Evolutionary conservation across 92 coral and sea anemone species (phyloP).

Genomic region (Epizoanthus ramosus): DNA sequence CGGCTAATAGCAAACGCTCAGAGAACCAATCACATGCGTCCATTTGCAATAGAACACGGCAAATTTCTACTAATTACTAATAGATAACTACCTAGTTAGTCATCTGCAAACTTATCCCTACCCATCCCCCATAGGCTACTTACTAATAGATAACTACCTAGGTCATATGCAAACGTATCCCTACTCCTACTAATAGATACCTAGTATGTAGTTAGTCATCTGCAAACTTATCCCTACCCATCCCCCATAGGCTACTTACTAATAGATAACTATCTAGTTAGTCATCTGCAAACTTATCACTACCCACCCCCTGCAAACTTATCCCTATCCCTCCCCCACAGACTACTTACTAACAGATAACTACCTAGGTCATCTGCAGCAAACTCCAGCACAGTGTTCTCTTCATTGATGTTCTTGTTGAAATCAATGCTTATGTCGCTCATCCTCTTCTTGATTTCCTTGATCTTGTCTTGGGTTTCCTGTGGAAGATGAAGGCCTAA

Average conservation of each 20-base stretch:
- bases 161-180: slow-evolving; percentile 71
- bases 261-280: slow-evolving; percentile 59
- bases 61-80: too few species aligned
- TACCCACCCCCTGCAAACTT: not conserved
- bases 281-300: too few species aligned
- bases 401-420: slow-evolving; percentile 93
- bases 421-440: slow-evolving; percentile 92
- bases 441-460: slow-evolving; percentile 86
- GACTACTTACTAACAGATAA: not conserved
- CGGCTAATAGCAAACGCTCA: too few species aligned
- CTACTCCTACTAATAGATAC: too few species aligned
- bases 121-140: not conserved
- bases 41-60: too few species aligned
- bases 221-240: not conserved
- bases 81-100: not conserved
- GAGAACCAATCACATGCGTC: too few species aligned
- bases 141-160: slow-evolving; percentile 52
- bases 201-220: not conserved
- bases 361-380: slow-evolving; percentile 78
- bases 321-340: not conserved
- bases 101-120: not conserved
- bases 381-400: slow-evolving; percentile 87
- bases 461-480: slow-evolving; percentile 73
- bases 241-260: not conserved
- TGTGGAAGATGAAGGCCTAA: slow-evolving; percentile 91